Base-by-base conservation (phyloP, 2,797 vertebrate genomes). In the Chrysocyon brachyurus region DNA sequence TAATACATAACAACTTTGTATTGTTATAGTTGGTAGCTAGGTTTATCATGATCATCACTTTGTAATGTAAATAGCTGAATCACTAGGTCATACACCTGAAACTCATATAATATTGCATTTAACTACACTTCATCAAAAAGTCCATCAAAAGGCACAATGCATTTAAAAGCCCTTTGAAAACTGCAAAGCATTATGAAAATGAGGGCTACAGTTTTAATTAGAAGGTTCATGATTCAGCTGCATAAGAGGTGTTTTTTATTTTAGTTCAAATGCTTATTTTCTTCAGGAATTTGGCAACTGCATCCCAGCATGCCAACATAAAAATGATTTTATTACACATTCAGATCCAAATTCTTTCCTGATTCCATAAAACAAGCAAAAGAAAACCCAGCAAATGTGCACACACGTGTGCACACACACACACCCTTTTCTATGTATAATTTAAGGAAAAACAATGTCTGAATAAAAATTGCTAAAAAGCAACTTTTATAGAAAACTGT, bases 381-480 rank as follows among this genome's bases (percentile, higher is more conserved):
- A 90, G 49, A 82, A 97, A 64, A 56, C 66, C 49, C 33, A 93
- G 59, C 36, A 75, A 3, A 86, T 9, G 70, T 4, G 77, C 9
- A 68, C 6, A 17, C n/a, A 33, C 2, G 0, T 21, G 61, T 19
- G 17, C 57, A 63, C 21, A 26, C 16, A 36, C 21, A 56, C 31
- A 33, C 7, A 31, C 5, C 21, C 46, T 17, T 24, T 10, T 26
- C 3, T 28, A n/a, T 75, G 40, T 87, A 66, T 59, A 49, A 85
- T 73, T 96, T 72, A 73, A 84, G 56, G 46, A 68, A 87, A 96
- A 84, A 84, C n/a, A 87, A 26, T 75, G 40, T 87, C 52, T 92
- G 89, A 95, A 96, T 90, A 97, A 97, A 90, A 96, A 96, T 91
- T 97, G 82, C 86, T 90, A 81, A n/a, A 95, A 98, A 95, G 91